Evolutionary conservation across 2,797 vertebrate species (phyloP).

Genomic region (Centroberyx gerrardi): DNA sequence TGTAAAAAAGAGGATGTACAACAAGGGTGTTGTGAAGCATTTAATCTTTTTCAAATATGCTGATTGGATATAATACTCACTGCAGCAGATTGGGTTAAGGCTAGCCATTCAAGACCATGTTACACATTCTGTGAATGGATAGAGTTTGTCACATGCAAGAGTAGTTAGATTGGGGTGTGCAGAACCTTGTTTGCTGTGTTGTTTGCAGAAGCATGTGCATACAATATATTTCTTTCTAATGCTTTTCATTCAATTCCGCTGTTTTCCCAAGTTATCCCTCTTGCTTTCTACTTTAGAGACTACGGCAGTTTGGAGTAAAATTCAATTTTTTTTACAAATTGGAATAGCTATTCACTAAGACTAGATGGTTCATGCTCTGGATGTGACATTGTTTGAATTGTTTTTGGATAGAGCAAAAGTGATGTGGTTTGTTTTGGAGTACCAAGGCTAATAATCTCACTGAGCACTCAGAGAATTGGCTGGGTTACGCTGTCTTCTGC

Average conservation of each 20-base stretch:
- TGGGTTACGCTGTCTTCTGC: not conserved
- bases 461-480: not conserved
- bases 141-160: not conserved
- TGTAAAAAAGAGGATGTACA: not conserved
- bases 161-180: not conserved
- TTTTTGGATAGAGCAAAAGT: too few species aligned
- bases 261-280: not conserved
- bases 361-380: too few species aligned
- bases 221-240: not conserved
- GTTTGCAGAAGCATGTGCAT: not conserved
- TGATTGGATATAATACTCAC: not conserved
- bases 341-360: too few species aligned
- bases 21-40: not conserved
- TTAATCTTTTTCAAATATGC: not conserved
- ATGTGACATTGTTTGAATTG: too few species aligned
- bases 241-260: not conserved
- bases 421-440: too few species aligned
- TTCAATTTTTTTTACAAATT: not conserved
- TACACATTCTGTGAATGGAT: too few species aligned
- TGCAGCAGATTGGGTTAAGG: not conserved
- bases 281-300: not conserved
- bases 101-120: too few species aligned
- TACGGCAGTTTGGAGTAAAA: not conserved
- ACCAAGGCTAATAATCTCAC: not conserved
- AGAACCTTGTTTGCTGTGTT: not conserved